Evolutionary conservation across 2,888 invertebrate species (phyloP), one percentile per base, ranked within the genome.

Genomic region (Octonoba sinensis): DNA sequence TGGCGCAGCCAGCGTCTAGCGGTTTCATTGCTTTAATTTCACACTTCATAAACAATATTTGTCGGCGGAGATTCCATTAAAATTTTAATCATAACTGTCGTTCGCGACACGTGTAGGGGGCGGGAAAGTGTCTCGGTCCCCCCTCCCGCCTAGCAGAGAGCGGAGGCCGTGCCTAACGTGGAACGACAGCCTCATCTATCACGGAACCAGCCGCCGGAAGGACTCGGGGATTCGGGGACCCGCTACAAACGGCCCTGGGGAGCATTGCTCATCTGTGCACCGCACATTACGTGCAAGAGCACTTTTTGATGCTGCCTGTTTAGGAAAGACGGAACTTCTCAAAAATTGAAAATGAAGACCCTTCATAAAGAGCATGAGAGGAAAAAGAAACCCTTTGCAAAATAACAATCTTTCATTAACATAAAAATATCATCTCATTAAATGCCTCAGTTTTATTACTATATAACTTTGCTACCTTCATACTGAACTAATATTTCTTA

Each of bases 31-130:
- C 77, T 74, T 83, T 83, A 83, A 83, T 83, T 83, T 83, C 83
- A 83, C 83, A 83, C 83, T 78, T 78, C 83, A 83, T 83, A 83
- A 83, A 83, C 83, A 83, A 83, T 78, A 83, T 83, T 83, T 83
- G 75, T 77, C 73, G 73, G 82, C 82, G 74, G 82, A 82, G 82
- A 82, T 82, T 82, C 82, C 76, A 82, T 82, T 82, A 82, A 82
- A 82, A 82, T 82, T 82, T 82, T 82, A 82, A 82, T 82, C 82
- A 82, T 82, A 82, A 82, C 76, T 67, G 82, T 67, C 76, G 82
- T 75, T 27, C 36, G 36, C 66, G 82, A 82, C 82, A 82, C 82
- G 69, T 82, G 82, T 82, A 71, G 76, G 79, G 57, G 69, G 51
- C 57, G 36, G 62, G 49, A 18, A 24, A 24, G 13, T 20, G 51